Base-by-base conservation (phyloP, 2,888 invertebrate genomes). In the Epistrophe grossulariae region DNA sequence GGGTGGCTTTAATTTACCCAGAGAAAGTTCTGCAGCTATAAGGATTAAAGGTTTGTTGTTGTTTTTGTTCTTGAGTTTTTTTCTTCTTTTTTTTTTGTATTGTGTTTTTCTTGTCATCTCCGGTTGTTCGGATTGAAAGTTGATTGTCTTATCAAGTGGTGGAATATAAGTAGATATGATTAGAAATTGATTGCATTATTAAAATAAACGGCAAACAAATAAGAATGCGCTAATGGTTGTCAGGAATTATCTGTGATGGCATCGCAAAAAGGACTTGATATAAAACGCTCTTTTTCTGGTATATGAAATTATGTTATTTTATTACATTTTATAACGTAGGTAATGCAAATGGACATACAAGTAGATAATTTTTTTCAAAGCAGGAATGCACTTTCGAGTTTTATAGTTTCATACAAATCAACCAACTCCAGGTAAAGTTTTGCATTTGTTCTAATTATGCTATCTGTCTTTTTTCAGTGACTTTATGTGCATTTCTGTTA, bases 1-100 rank as follows among this genome's bases (percentile, higher is more conserved):
- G 90, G 92, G 92, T 88, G 93, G 93, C 83, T 93, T 92, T 88
- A 93, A 92, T 84, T 90, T 92, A 90, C 91, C 92, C 78, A 91
- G 92, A 87, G 93, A 93, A 89, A 92, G 92, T 57, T 92, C 92
- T 80, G 93, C 92, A 84, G 93, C 93, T 76, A 89, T 93, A 88
- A 91, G 92, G 88, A 91, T 92, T 80, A 92, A 93, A 90, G 93
- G 92, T 91, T 71, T 74, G 77, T 62, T 59, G 11, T 48, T 55
- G 24, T 72, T 59, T 17, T 71, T 71, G 10, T 55, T 71, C 13
- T 48, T 50, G 13, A 11, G 10, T 57, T 70, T 52, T 17, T 70
- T 52, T 17, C 19, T 38, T 17, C 38, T 17, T 28, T 9, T 17
- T 50, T 50, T 31, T 17, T 31, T 6, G 7, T 50, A 50, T 31